Conservation (phyloP, 2,113 vertebrate species). For the Fulmarus glacialis region DNA sequence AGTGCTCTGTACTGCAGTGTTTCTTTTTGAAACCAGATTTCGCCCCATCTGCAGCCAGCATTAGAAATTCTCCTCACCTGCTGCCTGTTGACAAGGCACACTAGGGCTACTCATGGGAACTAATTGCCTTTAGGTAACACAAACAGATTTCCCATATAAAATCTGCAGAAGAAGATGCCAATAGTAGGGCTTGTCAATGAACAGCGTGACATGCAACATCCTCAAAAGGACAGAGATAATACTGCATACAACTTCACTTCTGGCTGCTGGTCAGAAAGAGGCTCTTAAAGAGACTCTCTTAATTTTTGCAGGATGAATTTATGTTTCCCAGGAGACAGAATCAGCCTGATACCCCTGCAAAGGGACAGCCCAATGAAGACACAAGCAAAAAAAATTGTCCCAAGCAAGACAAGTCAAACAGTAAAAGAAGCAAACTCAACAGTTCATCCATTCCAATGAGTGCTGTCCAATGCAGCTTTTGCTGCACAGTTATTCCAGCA, state of each 20-base stretch:
- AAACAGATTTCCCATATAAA: neutral
- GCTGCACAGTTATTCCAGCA: neutral
- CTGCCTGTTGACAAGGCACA: neutral
- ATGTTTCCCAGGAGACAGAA: neutral
- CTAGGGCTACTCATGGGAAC: neutral
- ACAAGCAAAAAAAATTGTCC: neutral
- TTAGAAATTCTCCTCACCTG: neutral
- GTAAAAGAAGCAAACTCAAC: neutral
- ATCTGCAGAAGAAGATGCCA: neutral
- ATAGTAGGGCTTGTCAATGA: neutral
- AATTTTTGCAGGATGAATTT: neutral
- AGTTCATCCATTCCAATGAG: neutral
- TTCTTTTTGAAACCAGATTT: neutral
- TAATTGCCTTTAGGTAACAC: neutral
- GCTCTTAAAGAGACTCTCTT: neutral
- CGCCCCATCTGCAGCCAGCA: neutral
- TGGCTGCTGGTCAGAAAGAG: neutral
- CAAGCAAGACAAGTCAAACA: neutral
- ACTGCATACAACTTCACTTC: neutral
- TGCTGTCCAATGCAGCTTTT: neutral
- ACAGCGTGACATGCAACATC: neutral
- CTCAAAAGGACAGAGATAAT: neutral
- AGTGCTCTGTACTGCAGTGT: neutral
- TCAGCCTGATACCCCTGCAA: fast-evolving
- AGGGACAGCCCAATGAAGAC: neutral